Conservation (phyloP, 2,113 vertebrate genomes). For the Motacilla tschutschensis region DNA sequence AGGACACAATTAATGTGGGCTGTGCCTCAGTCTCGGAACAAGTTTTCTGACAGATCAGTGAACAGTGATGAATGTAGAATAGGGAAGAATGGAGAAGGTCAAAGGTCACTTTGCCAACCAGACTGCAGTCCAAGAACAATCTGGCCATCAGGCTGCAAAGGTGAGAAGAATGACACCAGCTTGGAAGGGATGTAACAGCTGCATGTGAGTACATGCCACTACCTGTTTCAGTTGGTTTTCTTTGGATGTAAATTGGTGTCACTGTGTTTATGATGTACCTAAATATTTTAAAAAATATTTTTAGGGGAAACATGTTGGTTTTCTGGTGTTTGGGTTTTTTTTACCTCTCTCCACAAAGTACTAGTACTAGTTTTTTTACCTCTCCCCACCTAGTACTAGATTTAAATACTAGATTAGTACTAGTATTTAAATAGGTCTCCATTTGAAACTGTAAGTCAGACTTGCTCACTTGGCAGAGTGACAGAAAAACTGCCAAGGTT, state of each 20-base stretch:
- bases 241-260: neutral
- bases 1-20: neutral
- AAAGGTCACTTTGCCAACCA: neutral
- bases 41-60: fast-evolving
- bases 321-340: neutral
- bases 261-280: neutral
- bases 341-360: neutral
- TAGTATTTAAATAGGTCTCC: neutral
- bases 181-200: neutral
- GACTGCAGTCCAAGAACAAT: neutral
- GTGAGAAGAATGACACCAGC: neutral
- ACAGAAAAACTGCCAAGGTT: neutral
- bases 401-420: no score
- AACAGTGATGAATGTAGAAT: neutral
- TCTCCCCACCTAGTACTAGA: neutral
- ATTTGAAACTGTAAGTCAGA: neutral
- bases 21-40: neutral
- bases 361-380: neutral
- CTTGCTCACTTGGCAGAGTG: neutral
- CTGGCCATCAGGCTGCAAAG: neutral
- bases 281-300: neutral
- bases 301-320: neutral
- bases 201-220: fast-evolving
- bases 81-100: neutral
- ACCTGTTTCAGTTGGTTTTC: neutral